Base-by-base conservation (phyloP, 2,113 vertebrate genomes). In the Camarhynchus parvulus region DNA sequence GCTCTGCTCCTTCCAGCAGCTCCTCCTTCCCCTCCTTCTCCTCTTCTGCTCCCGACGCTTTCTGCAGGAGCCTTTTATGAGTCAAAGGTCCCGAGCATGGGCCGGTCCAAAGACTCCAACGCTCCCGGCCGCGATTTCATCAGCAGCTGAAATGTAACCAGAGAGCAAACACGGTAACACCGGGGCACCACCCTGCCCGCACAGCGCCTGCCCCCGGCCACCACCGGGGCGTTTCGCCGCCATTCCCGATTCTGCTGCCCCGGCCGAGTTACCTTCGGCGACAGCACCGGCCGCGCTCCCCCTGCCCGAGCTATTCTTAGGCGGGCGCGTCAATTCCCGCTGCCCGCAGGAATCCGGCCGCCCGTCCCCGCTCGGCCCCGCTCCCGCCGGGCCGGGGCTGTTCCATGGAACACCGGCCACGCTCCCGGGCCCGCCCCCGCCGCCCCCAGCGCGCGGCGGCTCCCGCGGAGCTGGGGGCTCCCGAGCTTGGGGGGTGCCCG, bases 231-330 rank as follows among this genome's bases (percentile, higher is more conserved):
- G 15, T n/a, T 8, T 1, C 37, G 3, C 64, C 13, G 23, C 5
- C 7, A 47, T 15, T 0, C 17, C 41, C 21, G 2, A 1, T 53
- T 19, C 30, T 15, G 5, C 58, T 16, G 28, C 3, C 11, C 0
- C 15, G 13, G 20, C 64, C 27, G 78, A 5, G 72, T 11, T 72
- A 62, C 93, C 90, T 56, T 10, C 50, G 84, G 30, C 7, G 35
- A 10, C 82, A 53, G 6, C 46, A 30, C 11, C 21, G 83, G 39
- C 87, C 70, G 3, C 47, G 22, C 90, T 87, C 3, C 79, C 87
- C 87, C 69, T 59, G 84, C 86, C 77, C 7, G 68, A 28, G 96
- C 96, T 97, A 96, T 97, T 97, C 97, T 97, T 94, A 95, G 94
- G 83, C 33, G 1, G 70, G 59, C 47, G 92, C 93, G 95, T 70